These are phyloP conservation scores for Xyrauchen texanus DNA, from an alignment of 2,113 vertebrate genomes.

Conservation along the genomic window DNA sequence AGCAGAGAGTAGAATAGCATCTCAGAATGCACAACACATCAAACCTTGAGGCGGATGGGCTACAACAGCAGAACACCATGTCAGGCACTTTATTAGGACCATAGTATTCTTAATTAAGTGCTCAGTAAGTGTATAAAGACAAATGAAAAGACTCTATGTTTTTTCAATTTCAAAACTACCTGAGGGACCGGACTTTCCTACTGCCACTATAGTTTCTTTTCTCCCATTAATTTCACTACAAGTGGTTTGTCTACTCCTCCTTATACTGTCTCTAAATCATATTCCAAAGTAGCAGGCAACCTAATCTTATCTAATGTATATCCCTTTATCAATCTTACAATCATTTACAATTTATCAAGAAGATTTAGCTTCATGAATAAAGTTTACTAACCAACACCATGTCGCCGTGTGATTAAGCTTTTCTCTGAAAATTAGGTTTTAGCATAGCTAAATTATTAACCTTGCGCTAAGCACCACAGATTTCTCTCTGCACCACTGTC, in stretches of 20 bases:
- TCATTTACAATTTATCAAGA: neutral
- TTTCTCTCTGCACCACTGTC: conserved; percentile 13
- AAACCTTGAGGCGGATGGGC: too few relatives aligned
- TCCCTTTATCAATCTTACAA: neutral
- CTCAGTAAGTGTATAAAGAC: too few relatives aligned
- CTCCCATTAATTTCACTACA: neutral
- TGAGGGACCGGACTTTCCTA: neutral
- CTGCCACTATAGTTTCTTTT: neutral
- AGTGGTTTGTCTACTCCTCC: neutral
- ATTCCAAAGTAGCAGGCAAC: neutral
- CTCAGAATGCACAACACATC: too few relatives aligned
- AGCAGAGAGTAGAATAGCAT: too few relatives aligned
- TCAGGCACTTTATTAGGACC: too few relatives aligned
- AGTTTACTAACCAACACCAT: neutral
- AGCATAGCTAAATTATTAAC: conserved; percentile 18
- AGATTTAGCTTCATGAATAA: neutral
- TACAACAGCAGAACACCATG: too few relatives aligned
- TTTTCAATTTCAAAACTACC: too few relatives aligned
- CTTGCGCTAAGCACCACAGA: conserved; percentile 32
- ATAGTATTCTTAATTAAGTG: too few relatives aligned
- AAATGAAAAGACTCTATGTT: too few relatives aligned
- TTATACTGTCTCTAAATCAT: neutral
- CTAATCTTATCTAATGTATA: neutral
- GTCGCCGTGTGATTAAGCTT: conserved; percentile 17
- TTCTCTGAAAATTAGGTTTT: conserved; percentile 31